Percentiles rank a stretch among this genome's conserved stretches.
phyloP scores from a whole-genome alignment of 2,113 vertebrate species.

The Apteryx mantelli region DNA sequence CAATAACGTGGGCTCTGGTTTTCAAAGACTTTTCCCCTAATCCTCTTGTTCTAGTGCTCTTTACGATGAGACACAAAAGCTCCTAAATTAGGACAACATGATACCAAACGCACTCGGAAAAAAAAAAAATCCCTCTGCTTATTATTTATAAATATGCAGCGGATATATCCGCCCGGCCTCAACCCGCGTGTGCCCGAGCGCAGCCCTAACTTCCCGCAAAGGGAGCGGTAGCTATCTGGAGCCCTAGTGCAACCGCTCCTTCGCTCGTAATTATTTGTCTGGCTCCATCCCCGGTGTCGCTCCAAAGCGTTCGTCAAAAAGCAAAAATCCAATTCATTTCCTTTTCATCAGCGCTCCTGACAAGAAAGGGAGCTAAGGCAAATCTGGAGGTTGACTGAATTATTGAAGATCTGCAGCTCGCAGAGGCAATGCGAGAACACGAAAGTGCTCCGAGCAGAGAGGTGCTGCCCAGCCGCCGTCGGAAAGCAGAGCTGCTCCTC shows the following conservation, averaged over 20 bases:
- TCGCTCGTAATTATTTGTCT: fast-evolving
- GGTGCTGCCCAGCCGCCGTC: background rate
- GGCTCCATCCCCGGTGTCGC: background rate
- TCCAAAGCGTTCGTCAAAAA: background rate
- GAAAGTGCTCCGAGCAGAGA: background rate
- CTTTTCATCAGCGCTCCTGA: background rate
- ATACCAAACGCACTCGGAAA: background rate
- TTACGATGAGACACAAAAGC: conserved; percentile 59
- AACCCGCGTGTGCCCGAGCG: background rate
- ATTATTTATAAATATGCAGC: background rate
- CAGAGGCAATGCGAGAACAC: background rate
- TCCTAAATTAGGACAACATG: conserved; percentile 15
- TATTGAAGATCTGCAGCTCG: conserved; percentile 8
- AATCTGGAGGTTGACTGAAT: background rate
- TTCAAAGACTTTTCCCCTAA: conserved; percentile 56
- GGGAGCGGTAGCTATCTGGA: background rate
- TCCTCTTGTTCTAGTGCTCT: conserved; percentile 45
- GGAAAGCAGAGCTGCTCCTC: conserved; percentile 9
- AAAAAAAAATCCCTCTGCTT: background rate
- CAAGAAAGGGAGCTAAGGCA: conserved; percentile 8
- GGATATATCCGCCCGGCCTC: background rate
- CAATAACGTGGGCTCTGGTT: conserved; percentile 67
- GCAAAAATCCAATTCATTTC: background rate
- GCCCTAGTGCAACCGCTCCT: fast-evolving
- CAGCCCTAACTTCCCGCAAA: background rate